Evolutionary conservation across 2,113 vertebrate species (phyloP).

Genomic region (Naja naja): DNA sequence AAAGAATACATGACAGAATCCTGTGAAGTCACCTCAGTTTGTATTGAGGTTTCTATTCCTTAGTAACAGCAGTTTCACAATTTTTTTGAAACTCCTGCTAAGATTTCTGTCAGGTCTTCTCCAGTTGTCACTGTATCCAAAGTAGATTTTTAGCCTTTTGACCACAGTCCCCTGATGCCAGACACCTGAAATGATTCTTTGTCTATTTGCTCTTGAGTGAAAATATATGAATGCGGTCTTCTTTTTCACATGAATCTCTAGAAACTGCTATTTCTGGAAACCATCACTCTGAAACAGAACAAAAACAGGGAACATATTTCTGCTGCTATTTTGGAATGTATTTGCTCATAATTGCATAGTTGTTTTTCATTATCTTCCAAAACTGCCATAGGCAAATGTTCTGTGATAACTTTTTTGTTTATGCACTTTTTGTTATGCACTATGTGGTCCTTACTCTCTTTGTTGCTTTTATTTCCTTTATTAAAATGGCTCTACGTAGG

Average conservation of each 20-base stretch:
- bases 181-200: not conserved
- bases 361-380: not conserved
- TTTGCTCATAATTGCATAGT: not conserved
- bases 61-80: not conserved
- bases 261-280: not conserved
- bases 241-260: not conserved
- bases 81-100: not conserved
- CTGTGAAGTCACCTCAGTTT: not conserved
- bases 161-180: not conserved
- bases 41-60: not conserved
- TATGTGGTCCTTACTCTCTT: not conserved
- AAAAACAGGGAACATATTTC: not conserved
- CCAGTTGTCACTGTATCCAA: not conserved
- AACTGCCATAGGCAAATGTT: not conserved
- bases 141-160: not conserved
- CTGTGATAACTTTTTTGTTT: not conserved
- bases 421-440: not conserved
- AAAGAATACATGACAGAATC: not conserved
- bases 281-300: not conserved
- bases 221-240: not conserved
- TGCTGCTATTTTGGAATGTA: not conserved
- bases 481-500: not conserved
- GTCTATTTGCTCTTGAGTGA: not conserved
- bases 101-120: not conserved
- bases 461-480: not conserved